Evolutionary conservation across 2,113 vertebrate species (phyloP).

Genomic region (Scophthalmus maximus): DNA sequence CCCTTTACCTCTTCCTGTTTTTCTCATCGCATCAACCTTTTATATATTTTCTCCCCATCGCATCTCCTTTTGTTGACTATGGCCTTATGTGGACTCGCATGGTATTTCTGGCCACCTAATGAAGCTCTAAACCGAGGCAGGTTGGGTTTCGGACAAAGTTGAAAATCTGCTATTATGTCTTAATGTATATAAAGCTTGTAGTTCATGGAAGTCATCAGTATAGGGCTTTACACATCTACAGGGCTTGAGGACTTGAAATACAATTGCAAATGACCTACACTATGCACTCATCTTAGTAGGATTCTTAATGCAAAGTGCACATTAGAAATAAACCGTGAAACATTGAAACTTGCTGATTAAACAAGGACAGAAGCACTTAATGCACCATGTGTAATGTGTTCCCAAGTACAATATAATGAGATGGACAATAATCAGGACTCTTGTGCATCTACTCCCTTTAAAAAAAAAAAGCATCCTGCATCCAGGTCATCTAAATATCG

Average conservation of each 20-base stretch:
- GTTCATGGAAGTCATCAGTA: slow-evolving; percentile 8
- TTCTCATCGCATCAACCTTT: slow-evolving; percentile 68
- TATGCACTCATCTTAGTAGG: slow-evolving; percentile 57
- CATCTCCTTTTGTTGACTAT: slow-evolving; percentile 73
- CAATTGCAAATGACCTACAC: slow-evolving; percentile 50
- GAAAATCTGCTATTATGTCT: slow-evolving; percentile 66
- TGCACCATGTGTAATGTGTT: slow-evolving; percentile 25
- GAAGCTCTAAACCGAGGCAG: slow-evolving; percentile 56
- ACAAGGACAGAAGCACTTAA: slow-evolving; percentile 16
- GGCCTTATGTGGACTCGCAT: slow-evolving; percentile 81
- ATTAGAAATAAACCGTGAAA: slow-evolving; percentile 24
- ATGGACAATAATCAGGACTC: too few relatives aligned
- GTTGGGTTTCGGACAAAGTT: slow-evolving; percentile 64
- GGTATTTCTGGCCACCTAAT: slow-evolving; percentile 76
- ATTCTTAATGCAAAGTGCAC: slow-evolving; percentile 22
- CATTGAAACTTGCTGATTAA: slow-evolving; percentile 29
- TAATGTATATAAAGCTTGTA: slow-evolving; percentile 67
- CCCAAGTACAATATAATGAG: neutral
- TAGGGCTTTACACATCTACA: neutral
- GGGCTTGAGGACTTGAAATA: slow-evolving; percentile 17
- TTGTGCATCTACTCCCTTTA: neutral
- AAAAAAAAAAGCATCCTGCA: neutral
- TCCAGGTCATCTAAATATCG: slow-evolving; percentile 13
- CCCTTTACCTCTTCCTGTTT: slow-evolving; percentile 79
- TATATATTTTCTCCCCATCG: slow-evolving; percentile 61